Base-by-base conservation (phyloP, 2,113 vertebrate genomes). In the Menura novaehollandiae region DNA sequence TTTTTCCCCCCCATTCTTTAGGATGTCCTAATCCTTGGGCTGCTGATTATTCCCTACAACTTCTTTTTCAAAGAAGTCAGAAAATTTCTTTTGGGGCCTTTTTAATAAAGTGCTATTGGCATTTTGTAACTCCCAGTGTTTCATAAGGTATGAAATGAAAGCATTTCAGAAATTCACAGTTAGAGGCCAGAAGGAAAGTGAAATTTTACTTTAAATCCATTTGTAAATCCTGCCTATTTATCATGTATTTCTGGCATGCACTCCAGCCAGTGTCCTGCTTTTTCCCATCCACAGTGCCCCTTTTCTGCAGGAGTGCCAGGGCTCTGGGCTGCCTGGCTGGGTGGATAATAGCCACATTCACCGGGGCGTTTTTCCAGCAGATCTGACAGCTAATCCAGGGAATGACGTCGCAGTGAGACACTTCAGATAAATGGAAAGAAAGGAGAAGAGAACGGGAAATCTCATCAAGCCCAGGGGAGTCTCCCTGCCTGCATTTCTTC, bases 401-500 rank as follows among this genome's bases (percentile, higher is more conserved):
- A 80, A 78, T 89, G 84, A 80, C 6, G 9, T 66, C 9, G 4
- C 46, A 76, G n/a, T 49, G 52, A 69, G 87, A 91, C 68, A 55
- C 55, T 52, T 39, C 68, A 96, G 93, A 92, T 64, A 91, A 92
- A 67, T 26, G 67, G 67, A 56, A 92, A 84, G 87, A 80, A 84
- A 44, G 68, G 58, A 80, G 69, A 69, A 72, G 51, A 43, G 85
- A 85, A 66, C 0, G 8, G 74, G 73, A 93, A 91, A 86, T 53
- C 67, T 77, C 80, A 12, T 7, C 26, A 13, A 37, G 68, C 91
- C 91, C 85, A 69, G 37, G 88, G 88, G 85, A 94, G 43, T 32
- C n/a, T 60, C 41, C 3, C 32, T 3, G 59, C 88, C 92, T 91
- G 91, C 64, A 51, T 89, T 93, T 89, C 90, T 84, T 86, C 92